phyloP scores from a whole-genome alignment of 2,888 invertebrate genomes.

The Nemotelus nigrinus region DNA sequence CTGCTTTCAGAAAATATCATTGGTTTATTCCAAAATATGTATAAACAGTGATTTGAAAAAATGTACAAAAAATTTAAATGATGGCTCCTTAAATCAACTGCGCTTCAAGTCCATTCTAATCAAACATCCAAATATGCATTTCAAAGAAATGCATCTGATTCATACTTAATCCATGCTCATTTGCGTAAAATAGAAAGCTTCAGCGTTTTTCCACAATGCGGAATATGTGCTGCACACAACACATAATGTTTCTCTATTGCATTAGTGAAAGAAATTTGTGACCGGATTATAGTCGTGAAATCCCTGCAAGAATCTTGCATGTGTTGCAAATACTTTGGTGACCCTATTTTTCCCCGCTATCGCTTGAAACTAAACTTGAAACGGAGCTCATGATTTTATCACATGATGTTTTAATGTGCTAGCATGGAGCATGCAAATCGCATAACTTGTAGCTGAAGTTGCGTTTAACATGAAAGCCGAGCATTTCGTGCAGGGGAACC shows the following conservation, averaged over 20 bases:
- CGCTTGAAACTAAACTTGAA: conserved; percentile 47
- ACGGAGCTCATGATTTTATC: conserved; percentile 47
- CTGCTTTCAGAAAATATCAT: too few relatives aligned
- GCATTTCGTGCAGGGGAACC: neutral
- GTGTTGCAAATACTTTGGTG: neutral
- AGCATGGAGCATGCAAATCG: neutral
- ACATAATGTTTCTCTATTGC: neutral
- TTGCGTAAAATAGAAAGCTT: conserved; percentile 38
- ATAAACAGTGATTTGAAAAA: too few relatives aligned
- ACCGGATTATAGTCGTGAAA: conserved; percentile 31
- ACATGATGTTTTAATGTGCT: conserved; percentile 44
- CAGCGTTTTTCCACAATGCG: too few relatives aligned
- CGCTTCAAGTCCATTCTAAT: neutral
- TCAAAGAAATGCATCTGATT: conserved; percentile 48
- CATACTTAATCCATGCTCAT: conserved; percentile 44
- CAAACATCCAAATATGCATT: conserved; percentile 46
- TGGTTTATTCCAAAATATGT: too few relatives aligned
- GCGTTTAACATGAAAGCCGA: neutral
- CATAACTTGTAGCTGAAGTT: neutral
- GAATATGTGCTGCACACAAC: too few relatives aligned
- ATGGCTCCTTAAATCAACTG: too few relatives aligned
- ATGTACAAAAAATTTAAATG: too few relatives aligned
- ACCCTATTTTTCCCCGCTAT: conserved; percentile 29
- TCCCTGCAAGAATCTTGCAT: conserved; percentile 17
- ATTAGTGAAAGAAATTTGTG: conserved; percentile 26